Percentiles rank a stretch among this genome's conserved stretches.
Evolutionary conservation across 2,113 vertebrate species (phyloP).

Genomic region (Marmota flaviventris): DNA sequence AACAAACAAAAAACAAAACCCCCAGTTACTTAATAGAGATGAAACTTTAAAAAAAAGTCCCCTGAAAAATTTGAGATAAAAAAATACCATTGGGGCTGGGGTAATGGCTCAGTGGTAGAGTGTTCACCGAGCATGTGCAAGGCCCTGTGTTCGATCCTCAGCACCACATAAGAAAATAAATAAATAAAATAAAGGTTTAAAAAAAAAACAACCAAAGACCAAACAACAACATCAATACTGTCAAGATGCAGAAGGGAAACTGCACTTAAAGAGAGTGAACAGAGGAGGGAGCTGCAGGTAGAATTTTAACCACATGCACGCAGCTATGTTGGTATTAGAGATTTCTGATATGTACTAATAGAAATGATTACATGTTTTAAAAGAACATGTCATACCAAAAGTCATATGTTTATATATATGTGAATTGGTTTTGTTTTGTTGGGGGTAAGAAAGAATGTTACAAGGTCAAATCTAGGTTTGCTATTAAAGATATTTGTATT

Average conservation of each 20-base stretch:
- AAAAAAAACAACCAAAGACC: too few species aligned
- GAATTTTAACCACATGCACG: constrained; percentile 33
- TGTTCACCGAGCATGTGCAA: too few species aligned
- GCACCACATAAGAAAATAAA: too few species aligned
- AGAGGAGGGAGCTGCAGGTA: constrained; percentile 68
- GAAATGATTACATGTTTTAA: not conserved
- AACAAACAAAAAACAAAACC: not conserved
- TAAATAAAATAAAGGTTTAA: too few species aligned
- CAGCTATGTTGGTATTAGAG: not conserved
- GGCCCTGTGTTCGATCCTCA: too few species aligned
- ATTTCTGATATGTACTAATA: not conserved
- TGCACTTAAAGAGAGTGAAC: constrained; percentile 43
- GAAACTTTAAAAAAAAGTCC: not conserved
- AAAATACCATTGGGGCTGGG: not conserved
- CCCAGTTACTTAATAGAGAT: not conserved
- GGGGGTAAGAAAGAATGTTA: not conserved
- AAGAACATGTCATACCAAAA: not conserved
- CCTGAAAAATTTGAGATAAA: not conserved
- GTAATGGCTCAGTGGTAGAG: too few species aligned
- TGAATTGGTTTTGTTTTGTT: not conserved
- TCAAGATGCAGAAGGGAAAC: not conserved
- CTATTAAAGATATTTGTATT: not conserved
- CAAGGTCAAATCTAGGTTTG: constrained; percentile 3
- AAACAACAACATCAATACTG: too few species aligned
- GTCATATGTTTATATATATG: not conserved